Percentiles rank a stretch among this genome's conserved stretches.
Conservation (phyloP, 2,797 vertebrate species). For the Clamator glandarius region DNA sequence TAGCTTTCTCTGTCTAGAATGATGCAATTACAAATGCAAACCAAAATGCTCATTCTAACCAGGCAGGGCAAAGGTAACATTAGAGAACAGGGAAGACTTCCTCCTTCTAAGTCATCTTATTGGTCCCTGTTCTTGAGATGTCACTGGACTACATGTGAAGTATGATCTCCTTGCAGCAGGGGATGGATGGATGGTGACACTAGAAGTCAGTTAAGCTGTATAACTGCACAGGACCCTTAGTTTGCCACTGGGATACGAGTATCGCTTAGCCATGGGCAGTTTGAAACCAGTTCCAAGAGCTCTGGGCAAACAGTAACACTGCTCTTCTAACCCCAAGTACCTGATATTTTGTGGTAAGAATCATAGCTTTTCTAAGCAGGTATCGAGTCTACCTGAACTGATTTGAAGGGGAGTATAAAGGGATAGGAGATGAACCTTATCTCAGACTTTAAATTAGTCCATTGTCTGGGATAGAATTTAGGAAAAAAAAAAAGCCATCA, state of each 20-base stretch:
- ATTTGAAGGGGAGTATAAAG: neutral
- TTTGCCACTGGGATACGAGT: neutral
- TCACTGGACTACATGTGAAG: neutral
- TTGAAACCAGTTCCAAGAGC: neutral
- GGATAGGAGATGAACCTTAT: neutral
- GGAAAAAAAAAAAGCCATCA: neutral
- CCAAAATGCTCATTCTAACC: constrained; percentile 28
- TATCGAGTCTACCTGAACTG: neutral
- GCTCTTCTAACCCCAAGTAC: neutral
- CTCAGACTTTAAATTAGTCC: neutral
- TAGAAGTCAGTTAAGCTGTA: neutral
- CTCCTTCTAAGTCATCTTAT: neutral
- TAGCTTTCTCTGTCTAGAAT: constrained; percentile 16
- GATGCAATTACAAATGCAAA: constrained; percentile 29
- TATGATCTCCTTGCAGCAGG: neutral
- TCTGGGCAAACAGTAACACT: neutral
- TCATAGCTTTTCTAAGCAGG: neutral
- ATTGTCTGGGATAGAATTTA: neutral
- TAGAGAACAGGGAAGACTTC: neutral
- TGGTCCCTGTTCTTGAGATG: neutral
- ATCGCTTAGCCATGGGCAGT: neutral
- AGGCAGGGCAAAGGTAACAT: neutral
- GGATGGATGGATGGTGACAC: neutral
- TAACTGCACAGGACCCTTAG: neutral
- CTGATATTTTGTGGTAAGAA: neutral